Evolutionary conservation across 2,888 invertebrate species (phyloP), one percentile per base, ranked within the genome.

Genomic region (Oxytorus armatus): DNA sequence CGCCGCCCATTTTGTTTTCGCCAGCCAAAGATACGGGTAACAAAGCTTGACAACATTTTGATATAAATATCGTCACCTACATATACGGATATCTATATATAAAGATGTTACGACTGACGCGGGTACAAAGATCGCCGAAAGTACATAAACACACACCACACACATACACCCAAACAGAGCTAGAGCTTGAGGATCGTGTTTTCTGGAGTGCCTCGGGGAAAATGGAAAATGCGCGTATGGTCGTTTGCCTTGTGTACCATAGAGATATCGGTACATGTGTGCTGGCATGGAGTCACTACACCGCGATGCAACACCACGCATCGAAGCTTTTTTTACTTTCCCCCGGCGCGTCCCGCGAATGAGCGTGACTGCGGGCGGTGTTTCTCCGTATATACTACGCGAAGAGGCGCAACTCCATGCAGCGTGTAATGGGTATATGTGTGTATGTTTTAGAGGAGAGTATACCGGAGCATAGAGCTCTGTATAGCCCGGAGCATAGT

Each of bases 261-360:
- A 63, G 55, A 63, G 73, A 73, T 65, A 73, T 73, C 63, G 63
- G 29, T 53, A 44, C 44, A 63, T 65, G 44, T 53, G 63, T n/a
- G 63, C 42, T 65, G 73, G 63, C 11, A 53, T 44, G 53, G 42
- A 55, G 73, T 73, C 63, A 63, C 63, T 29, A 55, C 39, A 44
- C 33, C 29, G 18, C 63, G 29, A 44, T 55, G 21, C 53, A 29
- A 44, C 44, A 59, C 78, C 68, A 53, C 68, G 49, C 49, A 68
- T 78, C 25, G 51, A n/a, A 61, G 61, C 59, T 44, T 78, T 78
- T 70, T 65, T 49, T 49, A 16, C 14, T 49, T 36, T 49, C 63
- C 53, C 3, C n/a, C n/a, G n/a, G n/a, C n/a, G n/a, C n/a, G n/a
- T n/a, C n/a, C n/a, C n/a, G n/a, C n/a, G n/a, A n/a, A n/a, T n/a